phyloP scores from a whole-genome alignment of 2,797 vertebrate genomes.

The Microchirus variegatus region DNA sequence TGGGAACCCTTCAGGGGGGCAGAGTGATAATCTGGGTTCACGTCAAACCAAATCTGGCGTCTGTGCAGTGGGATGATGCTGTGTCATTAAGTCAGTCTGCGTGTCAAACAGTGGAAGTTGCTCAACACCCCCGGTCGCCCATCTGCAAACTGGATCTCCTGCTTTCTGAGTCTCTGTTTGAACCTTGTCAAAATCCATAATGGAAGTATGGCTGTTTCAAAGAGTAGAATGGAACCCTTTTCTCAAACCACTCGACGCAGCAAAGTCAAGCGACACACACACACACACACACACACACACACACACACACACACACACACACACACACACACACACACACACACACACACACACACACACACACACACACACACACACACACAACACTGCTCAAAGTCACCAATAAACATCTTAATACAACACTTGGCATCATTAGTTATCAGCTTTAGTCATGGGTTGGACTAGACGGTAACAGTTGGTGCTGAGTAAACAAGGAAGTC shows the following conservation, averaged over 20 bases:
- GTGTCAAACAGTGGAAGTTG: conserved; percentile 44
- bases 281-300: too few species aligned
- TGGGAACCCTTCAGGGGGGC: conserved; percentile 55
- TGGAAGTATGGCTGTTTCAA: conserved; percentile 40
- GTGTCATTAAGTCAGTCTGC: conserved; percentile 44
- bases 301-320: too few species aligned
- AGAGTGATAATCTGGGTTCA: conserved; percentile 44
- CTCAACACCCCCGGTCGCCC: conserved; percentile 24
- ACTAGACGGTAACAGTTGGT: conserved; percentile 54
- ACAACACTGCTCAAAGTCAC: not conserved
- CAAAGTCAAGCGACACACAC: not conserved
- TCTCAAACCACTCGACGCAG: conserved; percentile 2
- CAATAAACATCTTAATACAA: not conserved
- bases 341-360: too few species aligned
- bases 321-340: too few species aligned
- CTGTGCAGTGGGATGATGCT: conserved; percentile 32
- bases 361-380: too few species aligned
- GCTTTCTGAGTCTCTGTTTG: conserved; percentile 14
- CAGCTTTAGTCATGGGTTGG: conserved; percentile 25
- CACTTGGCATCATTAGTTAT: conserved; percentile 18
- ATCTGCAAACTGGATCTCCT: conserved; percentile 41
- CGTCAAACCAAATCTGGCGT: conserved; percentile 57
- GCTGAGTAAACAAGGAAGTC: conserved; percentile 68
- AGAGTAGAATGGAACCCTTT: conserved; percentile 32
- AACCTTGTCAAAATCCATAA: conserved; percentile 56